Evolutionary conservation across 2,888 invertebrate genomes (phyloP).

Genomic region (Drosophila histrio): DNA sequence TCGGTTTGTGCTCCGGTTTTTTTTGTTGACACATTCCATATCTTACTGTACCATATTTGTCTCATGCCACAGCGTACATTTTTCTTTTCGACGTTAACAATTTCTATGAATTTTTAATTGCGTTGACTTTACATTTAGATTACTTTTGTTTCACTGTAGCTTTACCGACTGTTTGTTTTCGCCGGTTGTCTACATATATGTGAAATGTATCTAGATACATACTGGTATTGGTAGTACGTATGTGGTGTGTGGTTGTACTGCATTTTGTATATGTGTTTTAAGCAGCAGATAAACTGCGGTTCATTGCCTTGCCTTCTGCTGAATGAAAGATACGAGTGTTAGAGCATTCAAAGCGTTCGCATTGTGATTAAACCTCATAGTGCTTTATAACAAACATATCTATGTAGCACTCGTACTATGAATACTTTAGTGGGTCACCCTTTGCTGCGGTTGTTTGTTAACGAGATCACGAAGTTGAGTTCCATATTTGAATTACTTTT

Average conservation of each 20-base stretch:
- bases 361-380: slow-evolving; percentile 1
- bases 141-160: slow-evolving; percentile 38
- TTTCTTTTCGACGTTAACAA: slow-evolving; percentile 3
- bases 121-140: slow-evolving; percentile 43
- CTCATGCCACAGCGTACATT: background rate
- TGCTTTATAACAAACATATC: background rate
- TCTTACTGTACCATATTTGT: background rate
- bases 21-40: slow-evolving; percentile 56
- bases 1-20: slow-evolving; percentile 18
- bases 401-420: background rate
- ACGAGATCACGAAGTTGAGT: background rate
- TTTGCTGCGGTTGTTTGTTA: background rate
- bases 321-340: slow-evolving; percentile 12
- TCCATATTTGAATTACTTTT: background rate
- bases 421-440: slow-evolving; percentile 9
- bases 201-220: slow-evolving; percentile 23
- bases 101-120: slow-evolving; percentile 55
- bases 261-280: slow-evolving; percentile 8
- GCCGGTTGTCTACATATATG: slow-evolving; percentile 19
- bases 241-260: slow-evolving; percentile 18
- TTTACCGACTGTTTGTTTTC: slow-evolving; percentile 40
- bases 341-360: slow-evolving; percentile 8
- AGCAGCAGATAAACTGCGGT: slow-evolving; percentile 55
- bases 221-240: background rate
- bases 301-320: slow-evolving; percentile 54